Percentiles rank a stretch among this genome's conserved stretches.
These are phyloP conservation scores for Allygus modestus DNA, from an alignment of 2,888 invertebrate species.

Conservation along the genomic window DNA sequence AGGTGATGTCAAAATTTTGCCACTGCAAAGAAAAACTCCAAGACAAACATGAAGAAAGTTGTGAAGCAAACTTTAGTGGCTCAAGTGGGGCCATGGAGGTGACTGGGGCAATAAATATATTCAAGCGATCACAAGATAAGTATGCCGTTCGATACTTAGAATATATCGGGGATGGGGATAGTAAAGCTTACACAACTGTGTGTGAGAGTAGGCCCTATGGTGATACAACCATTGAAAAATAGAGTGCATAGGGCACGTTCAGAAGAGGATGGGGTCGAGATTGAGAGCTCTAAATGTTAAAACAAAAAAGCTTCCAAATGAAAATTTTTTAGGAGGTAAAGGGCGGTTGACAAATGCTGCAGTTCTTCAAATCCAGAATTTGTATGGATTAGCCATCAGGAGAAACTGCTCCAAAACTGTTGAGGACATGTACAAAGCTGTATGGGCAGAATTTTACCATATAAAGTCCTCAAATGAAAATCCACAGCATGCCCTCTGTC, in stretches of 20 bases:
- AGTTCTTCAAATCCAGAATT: conserved; percentile 33
- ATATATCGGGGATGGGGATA: conserved; percentile 58
- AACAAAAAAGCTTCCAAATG: conserved; percentile 25
- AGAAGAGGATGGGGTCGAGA: conserved; percentile 65
- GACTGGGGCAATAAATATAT: conserved; percentile 62
- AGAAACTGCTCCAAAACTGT: not conserved
- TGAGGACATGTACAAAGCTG: conserved; percentile 68
- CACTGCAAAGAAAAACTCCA: conserved; percentile 53
- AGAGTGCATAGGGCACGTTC: conserved; percentile 53
- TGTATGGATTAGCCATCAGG: conserved; percentile 19
- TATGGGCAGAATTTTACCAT: conserved; percentile 70
- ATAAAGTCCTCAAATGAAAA: conserved; percentile 26
- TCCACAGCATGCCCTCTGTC: not conserved
- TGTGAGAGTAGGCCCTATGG: conserved; percentile 60
- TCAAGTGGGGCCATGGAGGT: conserved; percentile 66
- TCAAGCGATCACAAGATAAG: conserved; percentile 55
- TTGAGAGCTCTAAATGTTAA: conserved; percentile 6
- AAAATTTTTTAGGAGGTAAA: not conserved
- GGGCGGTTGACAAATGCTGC: conserved; percentile 25
- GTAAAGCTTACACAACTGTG: conserved; percentile 26
- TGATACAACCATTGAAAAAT: not conserved
- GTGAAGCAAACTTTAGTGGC: conserved; percentile 62
- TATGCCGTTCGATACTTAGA: conserved; percentile 61
- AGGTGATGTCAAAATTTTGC: conserved; percentile 64
- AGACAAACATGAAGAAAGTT: conserved; percentile 57